These are phyloP conservation scores for Aurelia sp. DNA, from an alignment of 30 jellyfish, hydroid and myxozoan genomes.

Conservation along the genomic window DNA sequence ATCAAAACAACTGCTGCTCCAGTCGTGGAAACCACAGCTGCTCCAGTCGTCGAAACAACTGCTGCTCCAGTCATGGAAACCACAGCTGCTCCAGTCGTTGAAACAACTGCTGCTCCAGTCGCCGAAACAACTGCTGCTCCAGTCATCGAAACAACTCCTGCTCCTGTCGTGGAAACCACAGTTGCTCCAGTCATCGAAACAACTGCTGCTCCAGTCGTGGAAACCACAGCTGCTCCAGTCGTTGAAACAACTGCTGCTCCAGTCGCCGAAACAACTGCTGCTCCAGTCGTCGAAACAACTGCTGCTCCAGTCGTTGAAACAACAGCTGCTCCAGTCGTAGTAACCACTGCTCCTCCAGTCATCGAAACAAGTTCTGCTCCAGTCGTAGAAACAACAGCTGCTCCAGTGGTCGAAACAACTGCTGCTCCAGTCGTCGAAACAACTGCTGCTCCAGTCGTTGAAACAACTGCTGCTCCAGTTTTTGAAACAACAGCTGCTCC, in stretches of 20 bases:
- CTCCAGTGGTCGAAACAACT: conserved; percentile 16
- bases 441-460: conserved; percentile 38
- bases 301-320: conserved; percentile 20
- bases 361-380: conserved; percentile 15
- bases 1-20: conserved; percentile 18
- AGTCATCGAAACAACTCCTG: not conserved
- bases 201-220: conserved; percentile 5
- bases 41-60: conserved; percentile 22
- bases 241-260: conserved; percentile 21
- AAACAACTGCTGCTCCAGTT: conserved; percentile 35
- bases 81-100: conserved; percentile 15
- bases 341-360: not conserved
- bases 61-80: conserved; percentile 8
- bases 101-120: not conserved
- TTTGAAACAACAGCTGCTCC: conserved; percentile 3
- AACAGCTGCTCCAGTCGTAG: conserved; percentile 15
- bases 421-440: conserved; percentile 34
- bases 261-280: conserved; percentile 19
- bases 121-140: not conserved
- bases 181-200: conserved; percentile 51
- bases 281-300: conserved; percentile 10
- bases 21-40: conserved; percentile 37
- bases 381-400: conserved; percentile 25
- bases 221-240: conserved; percentile 21
- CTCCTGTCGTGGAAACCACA: conserved; percentile 15